Evolutionary conservation across 2,797 vertebrate species (phyloP).

Genomic region (Malacoraja senta): DNA sequence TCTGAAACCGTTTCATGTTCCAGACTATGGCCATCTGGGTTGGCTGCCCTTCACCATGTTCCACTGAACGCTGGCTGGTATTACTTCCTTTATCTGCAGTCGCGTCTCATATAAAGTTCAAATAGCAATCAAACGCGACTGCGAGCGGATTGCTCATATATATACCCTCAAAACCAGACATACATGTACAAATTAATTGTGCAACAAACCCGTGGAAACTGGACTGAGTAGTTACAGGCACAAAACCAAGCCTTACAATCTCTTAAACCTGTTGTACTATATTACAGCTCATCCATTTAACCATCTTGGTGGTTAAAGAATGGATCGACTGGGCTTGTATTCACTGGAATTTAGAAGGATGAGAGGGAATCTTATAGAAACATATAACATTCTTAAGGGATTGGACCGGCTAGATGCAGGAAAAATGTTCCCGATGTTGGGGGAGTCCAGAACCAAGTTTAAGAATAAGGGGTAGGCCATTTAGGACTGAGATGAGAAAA

Average conservation of each 20-base stretch:
- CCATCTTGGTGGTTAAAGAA: neutral
- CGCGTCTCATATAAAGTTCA: neutral
- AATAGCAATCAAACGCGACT: neutral
- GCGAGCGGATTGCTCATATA: neutral
- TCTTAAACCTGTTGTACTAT: neutral
- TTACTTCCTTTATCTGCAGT: neutral
- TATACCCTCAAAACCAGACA: neutral
- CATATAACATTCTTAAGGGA: too few relatives aligned
- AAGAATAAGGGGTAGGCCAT: too few relatives aligned
- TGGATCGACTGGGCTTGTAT: too few relatives aligned
- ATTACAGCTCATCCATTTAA: neutral
- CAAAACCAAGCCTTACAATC: neutral
- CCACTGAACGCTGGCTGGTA: neutral
- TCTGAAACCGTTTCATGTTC: neutral
- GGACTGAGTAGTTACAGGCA: neutral
- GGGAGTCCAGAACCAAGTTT: too few relatives aligned
- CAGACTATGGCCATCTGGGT: neutral
- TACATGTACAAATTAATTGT: neutral
- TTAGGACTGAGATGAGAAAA: too few relatives aligned
- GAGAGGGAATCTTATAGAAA: too few relatives aligned
- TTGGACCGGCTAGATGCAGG: too few relatives aligned
- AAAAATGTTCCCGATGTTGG: too few relatives aligned
- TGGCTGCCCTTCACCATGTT: neutral
- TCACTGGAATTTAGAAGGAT: too few relatives aligned
- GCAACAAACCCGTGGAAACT: neutral